A percentile compares a stretch with the other conserved stretches of the same genome.
phyloP scores from a whole-genome alignment of 2,113 vertebrate genomes.

The Aspidoscelis tigris region DNA sequence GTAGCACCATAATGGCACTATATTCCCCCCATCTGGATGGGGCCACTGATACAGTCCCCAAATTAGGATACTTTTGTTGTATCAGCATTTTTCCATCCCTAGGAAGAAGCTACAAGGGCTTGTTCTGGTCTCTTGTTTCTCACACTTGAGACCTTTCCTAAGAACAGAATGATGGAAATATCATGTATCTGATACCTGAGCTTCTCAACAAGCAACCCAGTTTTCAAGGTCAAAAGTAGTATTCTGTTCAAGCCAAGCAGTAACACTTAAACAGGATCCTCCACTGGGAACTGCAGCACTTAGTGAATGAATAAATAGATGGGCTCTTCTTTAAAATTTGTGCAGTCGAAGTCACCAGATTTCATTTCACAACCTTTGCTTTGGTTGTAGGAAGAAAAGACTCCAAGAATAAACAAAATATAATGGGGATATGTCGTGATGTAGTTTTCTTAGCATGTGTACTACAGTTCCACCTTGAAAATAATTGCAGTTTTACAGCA shows the following conservation, averaged over 20 bases:
- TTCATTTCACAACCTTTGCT: background rate
- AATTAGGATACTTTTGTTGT: background rate
- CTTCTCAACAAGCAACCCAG: slow-evolving; percentile 19
- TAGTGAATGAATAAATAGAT: slow-evolving; percentile 29
- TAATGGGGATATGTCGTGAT: background rate
- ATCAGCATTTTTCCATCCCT: background rate
- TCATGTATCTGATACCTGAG: slow-evolving; percentile 38
- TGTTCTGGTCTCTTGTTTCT: background rate
- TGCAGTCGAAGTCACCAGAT: slow-evolving; percentile 1
- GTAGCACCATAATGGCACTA: too few species aligned
- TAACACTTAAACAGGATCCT: slow-evolving; percentile 33
- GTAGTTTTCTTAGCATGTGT: background rate
- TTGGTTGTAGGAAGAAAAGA: background rate
- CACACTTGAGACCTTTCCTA: slow-evolving; percentile 2
- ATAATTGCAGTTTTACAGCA: slow-evolving; percentile 16
- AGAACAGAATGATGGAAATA: slow-evolving; percentile 18
- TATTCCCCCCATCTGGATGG: too few species aligned
- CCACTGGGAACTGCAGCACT: slow-evolving; percentile 27
- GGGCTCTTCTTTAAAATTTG: background rate
- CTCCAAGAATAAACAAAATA: background rate
- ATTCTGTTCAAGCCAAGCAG: slow-evolving; percentile 31
- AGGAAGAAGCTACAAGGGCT: background rate
- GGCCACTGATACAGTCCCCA: background rate
- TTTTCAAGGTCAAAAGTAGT: slow-evolving; percentile 31
- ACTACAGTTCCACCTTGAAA: background rate